Evolutionary conservation across 2,888 invertebrate genomes (phyloP), one percentile per base, ranked within the genome.

Genomic region (Noctua janthe): DNA sequence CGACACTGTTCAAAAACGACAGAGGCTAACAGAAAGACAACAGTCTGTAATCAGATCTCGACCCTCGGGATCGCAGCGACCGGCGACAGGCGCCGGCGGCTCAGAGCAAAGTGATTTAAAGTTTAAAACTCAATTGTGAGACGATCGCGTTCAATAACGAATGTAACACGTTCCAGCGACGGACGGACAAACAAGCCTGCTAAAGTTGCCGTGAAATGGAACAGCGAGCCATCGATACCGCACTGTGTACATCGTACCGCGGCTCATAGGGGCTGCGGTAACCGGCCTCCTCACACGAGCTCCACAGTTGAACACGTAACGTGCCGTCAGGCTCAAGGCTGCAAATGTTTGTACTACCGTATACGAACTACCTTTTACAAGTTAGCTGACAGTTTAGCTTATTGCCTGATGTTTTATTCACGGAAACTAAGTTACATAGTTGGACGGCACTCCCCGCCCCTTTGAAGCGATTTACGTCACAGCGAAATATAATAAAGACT

Each of bases 1-100:
- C 76, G 88, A 80, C 83, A 88, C 87, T 86, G 85, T 88, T 88
- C 85, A 87, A 81, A 77, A 82, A 87, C 90, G 88, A 87, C 87
- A 83, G 83, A 81, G 84, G 88, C 88, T 93, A 93, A 94, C 94
- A 92, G 91, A 94, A 94, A 94, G 93, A 94, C 93, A 95, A 95
- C 94, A 94, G 88, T 79, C 85, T 91, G 87, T 92, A 92, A 95
- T 93, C 93, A 92, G 93, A 93, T 92, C 89, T 84, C 89, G 88
- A 89, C 90, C 91, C 81, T 81, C 80, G 88, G 80, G 89, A 84
- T 91, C 88, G 89, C 67, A 67, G 90, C 29, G 23, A 20, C 20
- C 43, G 73, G 59, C 43, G 35, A 49, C 49, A n/a, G 54, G 75
- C 71, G 76, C 78, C 35, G 54, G 66, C 78, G 64, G 92, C 90